Evolutionary conservation across 2,113 vertebrate genomes (phyloP).

Genomic region (cattle (Bos taurus)): DNA sequence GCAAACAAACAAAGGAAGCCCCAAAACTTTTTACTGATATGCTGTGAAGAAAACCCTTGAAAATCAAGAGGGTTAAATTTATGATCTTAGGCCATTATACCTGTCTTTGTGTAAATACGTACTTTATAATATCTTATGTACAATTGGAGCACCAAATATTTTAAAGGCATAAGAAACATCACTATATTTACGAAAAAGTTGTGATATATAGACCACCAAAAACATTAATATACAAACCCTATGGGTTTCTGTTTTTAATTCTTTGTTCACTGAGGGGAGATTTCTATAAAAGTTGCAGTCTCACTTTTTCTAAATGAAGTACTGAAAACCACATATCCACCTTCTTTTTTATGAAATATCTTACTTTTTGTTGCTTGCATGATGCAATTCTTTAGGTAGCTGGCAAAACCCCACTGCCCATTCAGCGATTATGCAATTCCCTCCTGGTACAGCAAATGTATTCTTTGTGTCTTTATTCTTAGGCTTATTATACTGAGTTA

Average conservation of each 20-base stretch:
- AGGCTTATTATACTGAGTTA: slow-evolving; percentile 10
- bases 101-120: background rate
- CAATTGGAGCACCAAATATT: background rate
- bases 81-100: background rate
- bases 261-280: background rate
- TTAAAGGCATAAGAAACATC: background rate
- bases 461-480: slow-evolving; percentile 39
- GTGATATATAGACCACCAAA: background rate
- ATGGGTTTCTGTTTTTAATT: background rate
- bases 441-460: background rate
- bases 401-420: slow-evolving; percentile 14
- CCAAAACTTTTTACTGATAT: background rate
- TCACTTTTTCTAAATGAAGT: background rate
- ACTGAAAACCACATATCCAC: background rate
- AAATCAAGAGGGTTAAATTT: background rate
- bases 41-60: background rate
- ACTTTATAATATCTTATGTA: background rate
- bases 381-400: slow-evolving; percentile 8
- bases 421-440: slow-evolving; percentile 23
- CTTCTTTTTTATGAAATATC: background rate
- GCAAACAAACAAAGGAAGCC: background rate
- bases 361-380: background rate
- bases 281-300: background rate
- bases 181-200: background rate
- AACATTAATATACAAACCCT: background rate